These are phyloP conservation scores for Nomada ruficornis DNA, from an alignment of 2,888 invertebrate species.

Conservation along the genomic window DNA sequence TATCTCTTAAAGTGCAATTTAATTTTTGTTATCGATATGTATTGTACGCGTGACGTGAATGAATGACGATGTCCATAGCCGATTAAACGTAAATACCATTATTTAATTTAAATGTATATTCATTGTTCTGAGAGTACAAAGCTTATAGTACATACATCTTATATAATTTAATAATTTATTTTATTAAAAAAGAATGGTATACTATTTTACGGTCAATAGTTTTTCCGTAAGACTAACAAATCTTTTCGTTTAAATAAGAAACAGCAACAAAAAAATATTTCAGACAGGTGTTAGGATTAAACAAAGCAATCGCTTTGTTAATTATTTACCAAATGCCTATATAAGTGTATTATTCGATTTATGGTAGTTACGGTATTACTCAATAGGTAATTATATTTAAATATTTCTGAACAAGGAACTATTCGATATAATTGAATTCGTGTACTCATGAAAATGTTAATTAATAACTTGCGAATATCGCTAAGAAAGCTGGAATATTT, in stretches of 20 bases:
- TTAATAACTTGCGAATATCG: neutral
- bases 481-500: conserved; percentile 21
- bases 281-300: conserved; percentile 9
- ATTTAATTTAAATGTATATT: neutral
- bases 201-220: neutral
- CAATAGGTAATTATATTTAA: conserved; percentile 1
- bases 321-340: conserved; percentile 19
- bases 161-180: conserved; percentile 1
- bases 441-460: neutral
- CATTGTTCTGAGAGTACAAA: neutral
- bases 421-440: neutral
- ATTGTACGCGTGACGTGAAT: neutral
- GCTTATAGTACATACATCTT: neutral
- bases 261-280: neutral
- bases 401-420: conserved; percentile 5
- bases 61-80: neutral
- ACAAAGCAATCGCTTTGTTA: conserved; percentile 16
- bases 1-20: conserved; percentile 2
- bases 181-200: neutral
- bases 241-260: neutral
- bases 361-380: conserved; percentile 11
- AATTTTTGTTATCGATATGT: neutral
- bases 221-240: neutral
- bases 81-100: neutral
- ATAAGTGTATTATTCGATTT: conserved; percentile 4